Conservation (phyloP, 1,140 invertebrate species). For the Lasaia peninsularis region DNA sequence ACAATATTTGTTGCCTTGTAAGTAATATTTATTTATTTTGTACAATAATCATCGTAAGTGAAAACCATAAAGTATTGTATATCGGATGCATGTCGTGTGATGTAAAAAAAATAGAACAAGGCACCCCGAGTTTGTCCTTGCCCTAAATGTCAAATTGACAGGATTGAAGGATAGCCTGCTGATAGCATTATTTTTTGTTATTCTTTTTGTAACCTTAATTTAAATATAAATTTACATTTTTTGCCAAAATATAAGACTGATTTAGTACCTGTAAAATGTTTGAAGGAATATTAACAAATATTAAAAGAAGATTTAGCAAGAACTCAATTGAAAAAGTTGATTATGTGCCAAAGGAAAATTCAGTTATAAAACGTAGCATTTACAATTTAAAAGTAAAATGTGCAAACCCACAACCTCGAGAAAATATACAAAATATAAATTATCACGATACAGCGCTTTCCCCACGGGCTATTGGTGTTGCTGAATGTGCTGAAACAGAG, state of each 20-base stretch:
- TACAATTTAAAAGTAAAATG: conserved; percentile 60
- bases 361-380: conserved; percentile 67
- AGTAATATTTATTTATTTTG: conserved; percentile 38
- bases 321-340: conserved; percentile 39
- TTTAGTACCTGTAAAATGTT: conserved; percentile 70
- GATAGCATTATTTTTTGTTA: conserved; percentile 32
- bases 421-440: conserved; percentile 31
- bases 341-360: conserved; percentile 48
- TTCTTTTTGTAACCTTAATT: conserved; percentile 16
- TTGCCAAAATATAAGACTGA: conserved; percentile 65
- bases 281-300: conserved; percentile 59
- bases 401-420: conserved; percentile 51
- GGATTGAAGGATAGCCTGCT: conserved; percentile 37
- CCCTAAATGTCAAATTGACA: conserved; percentile 70
- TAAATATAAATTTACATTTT: conserved; percentile 37
- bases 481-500: conserved; percentile 61
- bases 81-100: conserved; percentile 18
- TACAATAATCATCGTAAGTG: conserved; percentile 4
- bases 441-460: conserved; percentile 55
- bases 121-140: conserved; percentile 53
- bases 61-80: conserved; percentile 35
- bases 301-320: conserved; percentile 78
- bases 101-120: conserved; percentile 44
- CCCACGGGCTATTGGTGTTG: conserved; percentile 55
- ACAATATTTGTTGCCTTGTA: conserved; percentile 76